phyloP scores from a whole-genome alignment of 2,888 invertebrate genomes.

The Hermaeophaga mercurialis region DNA sequence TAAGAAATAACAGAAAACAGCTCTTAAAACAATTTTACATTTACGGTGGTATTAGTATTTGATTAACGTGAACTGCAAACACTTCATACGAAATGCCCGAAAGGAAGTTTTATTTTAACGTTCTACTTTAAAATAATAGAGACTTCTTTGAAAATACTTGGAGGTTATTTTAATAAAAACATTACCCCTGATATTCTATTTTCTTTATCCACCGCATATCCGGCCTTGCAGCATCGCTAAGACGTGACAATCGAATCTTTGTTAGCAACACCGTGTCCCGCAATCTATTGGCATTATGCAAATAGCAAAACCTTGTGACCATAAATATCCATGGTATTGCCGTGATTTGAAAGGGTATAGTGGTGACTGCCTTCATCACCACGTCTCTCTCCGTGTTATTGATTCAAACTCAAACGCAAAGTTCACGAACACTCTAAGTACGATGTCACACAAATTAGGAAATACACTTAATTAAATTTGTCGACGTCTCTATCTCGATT shows the following conservation, averaged over 20 bases:
- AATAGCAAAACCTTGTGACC: constrained; percentile 21
- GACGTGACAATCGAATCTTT: constrained; percentile 13
- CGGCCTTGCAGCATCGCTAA: not conserved
- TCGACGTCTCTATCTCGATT: not conserved
- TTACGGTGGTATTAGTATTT: no score
- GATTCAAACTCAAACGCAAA: not conserved
- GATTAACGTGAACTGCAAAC: no score
- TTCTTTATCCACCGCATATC: not conserved
- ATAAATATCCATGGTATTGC: constrained; percentile 16
- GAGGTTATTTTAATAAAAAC: no score
- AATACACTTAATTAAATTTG: constrained; percentile 2
- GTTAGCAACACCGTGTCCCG: constrained; percentile 15
- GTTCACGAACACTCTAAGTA: not conserved
- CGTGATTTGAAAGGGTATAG: constrained; percentile 11
- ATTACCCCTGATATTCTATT: not conserved
- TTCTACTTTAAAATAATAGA: no score
- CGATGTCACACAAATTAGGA: not conserved
- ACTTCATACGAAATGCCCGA: no score
- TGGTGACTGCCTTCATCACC: not conserved
- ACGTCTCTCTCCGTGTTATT: not conserved
- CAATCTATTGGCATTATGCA: constrained; percentile 16
- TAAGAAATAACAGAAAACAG: no score
- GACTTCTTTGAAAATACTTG: no score
- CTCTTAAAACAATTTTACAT: no score
- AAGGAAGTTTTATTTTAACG: no score